Conservation (phyloP, 2,888 invertebrate species). For the Gymnosoma rotundatum region DNA sequence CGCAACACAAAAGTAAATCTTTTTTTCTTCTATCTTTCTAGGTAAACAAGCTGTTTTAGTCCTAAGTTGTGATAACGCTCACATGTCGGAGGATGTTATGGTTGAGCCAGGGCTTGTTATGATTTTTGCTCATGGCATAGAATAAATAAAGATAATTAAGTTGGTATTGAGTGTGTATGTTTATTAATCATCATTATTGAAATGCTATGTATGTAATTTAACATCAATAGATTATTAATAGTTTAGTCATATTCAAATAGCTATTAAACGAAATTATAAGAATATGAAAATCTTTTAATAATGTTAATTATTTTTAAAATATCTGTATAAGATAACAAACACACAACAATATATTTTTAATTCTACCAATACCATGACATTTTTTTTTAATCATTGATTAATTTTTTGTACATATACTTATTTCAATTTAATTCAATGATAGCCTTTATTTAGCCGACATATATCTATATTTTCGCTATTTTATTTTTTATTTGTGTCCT, state of each 20-base stretch:
- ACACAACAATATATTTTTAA: slow-evolving; percentile 28
- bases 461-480: slow-evolving; percentile 4
- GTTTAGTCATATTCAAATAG: slow-evolving; percentile 6
- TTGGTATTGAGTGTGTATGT: slow-evolving; percentile 37
- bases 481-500: slow-evolving; percentile 26
- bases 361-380: slow-evolving; percentile 42
- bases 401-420: slow-evolving; percentile 25
- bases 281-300: slow-evolving; percentile 25
- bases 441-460: slow-evolving; percentile 28
- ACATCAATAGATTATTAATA: slow-evolving; percentile 34
- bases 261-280: slow-evolving; percentile 10
- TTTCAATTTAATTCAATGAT: slow-evolving; percentile 8
- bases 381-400: slow-evolving; percentile 28
- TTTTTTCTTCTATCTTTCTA: slow-evolving; percentile 80
- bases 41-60: slow-evolving; percentile 98
- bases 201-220: slow-evolving; percentile 41
- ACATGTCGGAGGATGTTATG: slow-evolving; percentile 98
- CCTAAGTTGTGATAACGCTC: slow-evolving; percentile 95
- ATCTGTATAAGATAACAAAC: background rate
- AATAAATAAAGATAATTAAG: slow-evolving; percentile 82
- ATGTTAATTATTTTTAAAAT: slow-evolving; percentile 45
- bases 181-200: slow-evolving; percentile 59
- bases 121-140: slow-evolving; percentile 99
- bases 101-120: slow-evolving; percentile 97
- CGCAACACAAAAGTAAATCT: too few species aligned